phyloP scores from a whole-genome alignment of 2,888 invertebrate species.

The Lasioglossum figueresi region DNA sequence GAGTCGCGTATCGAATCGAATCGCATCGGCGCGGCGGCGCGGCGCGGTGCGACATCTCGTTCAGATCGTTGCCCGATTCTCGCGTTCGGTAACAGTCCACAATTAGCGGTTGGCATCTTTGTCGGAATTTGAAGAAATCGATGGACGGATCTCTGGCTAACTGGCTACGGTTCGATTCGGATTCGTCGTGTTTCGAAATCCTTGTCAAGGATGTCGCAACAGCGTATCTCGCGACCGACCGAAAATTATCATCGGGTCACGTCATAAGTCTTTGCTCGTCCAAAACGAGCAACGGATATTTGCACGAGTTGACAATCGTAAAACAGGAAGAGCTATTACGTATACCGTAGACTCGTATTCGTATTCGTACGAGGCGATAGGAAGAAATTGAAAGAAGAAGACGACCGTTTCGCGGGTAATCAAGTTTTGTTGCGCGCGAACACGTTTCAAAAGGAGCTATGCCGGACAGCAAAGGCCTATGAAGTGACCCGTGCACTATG shows the following conservation, averaged over 20 bases:
- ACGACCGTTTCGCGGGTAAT: neutral
- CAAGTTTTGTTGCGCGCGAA: neutral
- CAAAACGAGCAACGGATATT: neutral
- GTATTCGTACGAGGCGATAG: neutral
- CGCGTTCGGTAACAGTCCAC: neutral
- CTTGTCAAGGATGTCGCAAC: neutral
- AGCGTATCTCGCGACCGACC: neutral
- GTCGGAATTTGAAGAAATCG: constrained; percentile 19
- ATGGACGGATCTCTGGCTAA: constrained; percentile 22
- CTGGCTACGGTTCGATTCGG: constrained; percentile 17
- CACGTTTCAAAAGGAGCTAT: neutral
- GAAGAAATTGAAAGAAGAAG: neutral
- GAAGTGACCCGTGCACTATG: neutral
- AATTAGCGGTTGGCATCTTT: constrained; percentile 44
- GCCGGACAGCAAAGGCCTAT: neutral
- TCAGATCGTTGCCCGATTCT: neutral
- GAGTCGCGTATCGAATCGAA: neutral
- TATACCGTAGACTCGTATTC: neutral
- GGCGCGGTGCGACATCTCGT: neutral
- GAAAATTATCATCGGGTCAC: neutral
- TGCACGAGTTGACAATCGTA: neutral
- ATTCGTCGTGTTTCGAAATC: neutral
- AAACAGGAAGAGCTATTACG: neutral
- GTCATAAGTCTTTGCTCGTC: neutral
- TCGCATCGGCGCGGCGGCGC: neutral